Evolutionary conservation across 2,797 vertebrate genomes (phyloP), one percentile per base, ranked within the genome.

Genomic region (Melanotaenia boesemani): DNA sequence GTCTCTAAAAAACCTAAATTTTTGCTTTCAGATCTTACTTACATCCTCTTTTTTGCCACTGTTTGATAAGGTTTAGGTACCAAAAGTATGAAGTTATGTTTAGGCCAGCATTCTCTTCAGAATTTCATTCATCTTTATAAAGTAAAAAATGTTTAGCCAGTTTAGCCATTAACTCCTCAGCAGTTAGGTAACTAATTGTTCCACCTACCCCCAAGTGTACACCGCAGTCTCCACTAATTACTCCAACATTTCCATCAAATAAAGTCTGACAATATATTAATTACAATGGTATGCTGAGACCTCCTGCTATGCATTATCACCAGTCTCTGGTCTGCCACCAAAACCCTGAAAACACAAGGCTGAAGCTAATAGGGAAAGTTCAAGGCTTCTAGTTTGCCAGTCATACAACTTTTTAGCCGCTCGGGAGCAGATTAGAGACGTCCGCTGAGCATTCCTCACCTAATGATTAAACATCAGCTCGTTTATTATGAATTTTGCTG

Each of bases 181-280:
- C 13, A 16, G 16, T 81, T 72, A 1, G 67, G 84, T 84, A 90
- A 87, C 79, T 86, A 88, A 87, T 83, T 84, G 86, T 69, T 72
- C 59, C 70, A 30, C 68, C 57, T 71, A 77, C 75, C 80, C 81
- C 71, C 37, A 56, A 77, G 83, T 62, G 60, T 80, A 64, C 79
- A 63, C 80, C 83, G 62, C 81, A 63, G 68, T 88, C 86, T 76
- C 80, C 77, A 73, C 87, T 88, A 93, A 93, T 89, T 86, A 83
- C 72, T 86, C 83, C 86, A 88, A 86, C 73, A 81, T 90, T 92
- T 93, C 87, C 85, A 86, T 82, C 87, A 88, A 85, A 88, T 90
- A 92, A 90, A 76, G 90, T 90, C 89, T 93, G 87, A 92, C 89
- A 94, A 89, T 86, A 86, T 83, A 86, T 90, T 92, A 92, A 93